phyloP scores from a whole-genome alignment of 2,888 invertebrate species.

The Synanthedon tipuliformis region DNA sequence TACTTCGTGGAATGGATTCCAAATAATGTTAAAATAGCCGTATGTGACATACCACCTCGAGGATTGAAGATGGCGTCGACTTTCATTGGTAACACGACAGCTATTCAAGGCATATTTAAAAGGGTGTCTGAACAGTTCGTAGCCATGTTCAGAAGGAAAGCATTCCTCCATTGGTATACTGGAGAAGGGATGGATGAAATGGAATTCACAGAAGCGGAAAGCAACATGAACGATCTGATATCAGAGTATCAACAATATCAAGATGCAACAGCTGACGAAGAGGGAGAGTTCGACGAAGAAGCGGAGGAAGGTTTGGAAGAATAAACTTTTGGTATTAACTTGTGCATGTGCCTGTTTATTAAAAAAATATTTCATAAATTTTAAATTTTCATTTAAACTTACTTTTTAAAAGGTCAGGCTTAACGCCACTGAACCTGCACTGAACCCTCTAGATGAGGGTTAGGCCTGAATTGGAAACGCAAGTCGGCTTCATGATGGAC shows the following conservation, averaged over 20 bases:
- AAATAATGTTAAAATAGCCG: slow-evolving; percentile 82
- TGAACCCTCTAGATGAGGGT: no score
- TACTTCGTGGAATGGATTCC: slow-evolving; percentile 88
- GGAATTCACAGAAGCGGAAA: slow-evolving; percentile 93
- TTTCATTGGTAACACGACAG: slow-evolving; percentile 88
- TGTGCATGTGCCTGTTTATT: slow-evolving; percentile 23
- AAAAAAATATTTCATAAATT: not conserved
- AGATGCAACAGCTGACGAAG: slow-evolving; percentile 70
- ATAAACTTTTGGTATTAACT: slow-evolving; percentile 23
- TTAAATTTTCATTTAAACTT: no score
- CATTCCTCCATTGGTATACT: slow-evolving; percentile 97
- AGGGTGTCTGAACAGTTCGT: slow-evolving; percentile 87
- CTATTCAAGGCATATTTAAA: slow-evolving; percentile 88
- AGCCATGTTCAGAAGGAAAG: slow-evolving; percentile 95
- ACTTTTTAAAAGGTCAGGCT: no score
- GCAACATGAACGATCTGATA: slow-evolving; percentile 82
- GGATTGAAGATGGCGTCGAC: slow-evolving; percentile 88
- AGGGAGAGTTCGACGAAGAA: slow-evolving; percentile 68
- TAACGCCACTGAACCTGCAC: no score
- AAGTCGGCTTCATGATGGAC: no score
- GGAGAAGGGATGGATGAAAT: slow-evolving; percentile 94
- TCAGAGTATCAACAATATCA: slow-evolving; percentile 84
- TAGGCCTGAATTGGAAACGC: no score
- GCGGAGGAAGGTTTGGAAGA: slow-evolving; percentile 63
- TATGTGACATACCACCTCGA: slow-evolving; percentile 82